A percentile compares a stretch with the other conserved stretches of the same genome.
phyloP scores from a whole-genome alignment of 2,113 vertebrate species.

The Bostrychus sinensis region DNA sequence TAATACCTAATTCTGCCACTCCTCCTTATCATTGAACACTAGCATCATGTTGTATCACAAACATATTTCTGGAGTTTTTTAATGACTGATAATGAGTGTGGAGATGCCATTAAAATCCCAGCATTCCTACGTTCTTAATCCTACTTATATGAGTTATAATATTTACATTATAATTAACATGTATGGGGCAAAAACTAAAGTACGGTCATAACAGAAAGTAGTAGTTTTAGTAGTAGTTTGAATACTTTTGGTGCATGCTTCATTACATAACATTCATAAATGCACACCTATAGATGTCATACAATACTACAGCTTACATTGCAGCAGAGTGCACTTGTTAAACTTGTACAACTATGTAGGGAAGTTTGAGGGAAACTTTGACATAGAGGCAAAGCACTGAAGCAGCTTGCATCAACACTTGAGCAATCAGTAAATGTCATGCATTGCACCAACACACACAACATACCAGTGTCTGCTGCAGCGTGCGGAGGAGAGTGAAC shows the following conservation, averaged over 20 bases:
- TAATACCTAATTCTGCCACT: too few species aligned
- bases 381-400: neutral
- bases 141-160: too few species aligned
- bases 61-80: too few species aligned
- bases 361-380: neutral
- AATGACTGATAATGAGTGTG: too few species aligned
- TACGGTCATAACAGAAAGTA: too few species aligned
- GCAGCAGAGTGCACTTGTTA: neutral
- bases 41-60: too few species aligned
- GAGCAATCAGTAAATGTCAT: neutral
- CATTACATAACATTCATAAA: neutral
- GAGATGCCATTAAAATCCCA: too few species aligned
- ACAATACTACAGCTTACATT: too few species aligned
- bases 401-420: neutral
- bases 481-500: neutral
- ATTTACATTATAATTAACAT: too few species aligned
- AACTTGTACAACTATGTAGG: neutral
- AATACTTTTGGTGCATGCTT: neutral
- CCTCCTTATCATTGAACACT: too few species aligned
- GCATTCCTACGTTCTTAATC: too few species aligned
- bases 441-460: neutral
- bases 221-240: neutral
- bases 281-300: neutral
- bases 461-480: neutral
- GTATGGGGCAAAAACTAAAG: too few species aligned